Evolutionary conservation across 2,888 invertebrate genomes (phyloP), one percentile per base, ranked within the genome.

Genomic region (Proisotoma minuta): DNA sequence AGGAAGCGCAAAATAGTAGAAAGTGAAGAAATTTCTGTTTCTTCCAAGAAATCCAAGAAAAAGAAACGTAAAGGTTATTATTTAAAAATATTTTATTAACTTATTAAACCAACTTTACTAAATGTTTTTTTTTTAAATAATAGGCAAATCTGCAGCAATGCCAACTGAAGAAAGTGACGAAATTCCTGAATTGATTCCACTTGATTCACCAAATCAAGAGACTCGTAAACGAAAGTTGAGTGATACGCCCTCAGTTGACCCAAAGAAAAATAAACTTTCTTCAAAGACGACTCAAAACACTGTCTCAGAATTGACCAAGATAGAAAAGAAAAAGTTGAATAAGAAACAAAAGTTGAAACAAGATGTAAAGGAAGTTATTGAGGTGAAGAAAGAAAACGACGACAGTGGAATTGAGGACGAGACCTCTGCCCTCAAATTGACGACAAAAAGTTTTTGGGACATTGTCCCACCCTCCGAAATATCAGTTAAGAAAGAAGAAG

Each of bases 21-120:
- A n/a, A n/a, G n/a, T n/a, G n/a, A n/a, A n/a, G n/a, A n/a, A n/a
- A n/a, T n/a, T n/a, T n/a, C n/a, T n/a, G n/a, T n/a, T n/a, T n/a
- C n/a, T n/a, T n/a, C n/a, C n/a, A n/a, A n/a, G n/a, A n/a, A n/a
- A n/a, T n/a, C n/a, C n/a, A n/a, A n/a, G n/a, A n/a, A n/a, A n/a
- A n/a, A n/a, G 34, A 43, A 43, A 43, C 43, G 43, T 20, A 43
- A 43, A n/a, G 43, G n/a, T n/a, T n/a, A n/a, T n/a, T n/a, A n/a
- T n/a, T n/a, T n/a, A n/a, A n/a, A n/a, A n/a, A n/a, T n/a, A n/a
- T n/a, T n/a, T n/a, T n/a, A n/a, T n/a, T n/a, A n/a, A n/a, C n/a
- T n/a, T n/a, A n/a, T n/a, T n/a, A n/a, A n/a, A n/a, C n/a, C n/a
- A n/a, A n/a, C n/a, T n/a, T n/a, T n/a, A n/a, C n/a, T n/a, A n/a